phyloP scores from a whole-genome alignment of 2,797 vertebrate genomes.

The Coregonus ussuriensis region DNA sequence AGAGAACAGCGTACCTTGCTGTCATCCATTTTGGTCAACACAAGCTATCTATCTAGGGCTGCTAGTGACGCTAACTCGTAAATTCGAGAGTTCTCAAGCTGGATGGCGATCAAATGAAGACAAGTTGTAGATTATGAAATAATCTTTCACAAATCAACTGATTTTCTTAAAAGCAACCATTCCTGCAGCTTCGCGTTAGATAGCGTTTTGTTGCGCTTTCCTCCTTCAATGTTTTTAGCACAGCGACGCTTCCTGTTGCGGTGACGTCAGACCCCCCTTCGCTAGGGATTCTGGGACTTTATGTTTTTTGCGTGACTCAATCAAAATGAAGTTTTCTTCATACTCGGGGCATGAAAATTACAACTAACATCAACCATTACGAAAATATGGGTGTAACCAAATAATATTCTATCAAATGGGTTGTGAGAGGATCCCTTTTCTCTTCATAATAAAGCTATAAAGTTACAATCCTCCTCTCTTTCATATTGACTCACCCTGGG shows the following conservation, averaged over 20 bases:
- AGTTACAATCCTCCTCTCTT: no score
- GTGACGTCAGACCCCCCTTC: neutral
- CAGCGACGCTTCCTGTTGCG: conserved; percentile 37
- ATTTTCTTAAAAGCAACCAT: neutral
- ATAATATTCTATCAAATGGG: neutral
- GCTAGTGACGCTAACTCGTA: conserved; percentile 13
- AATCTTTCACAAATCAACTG: no score
- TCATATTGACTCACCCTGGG: no score
- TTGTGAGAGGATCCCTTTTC: no score
- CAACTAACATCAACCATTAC: conserved; percentile 49
- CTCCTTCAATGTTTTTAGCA: conserved; percentile 51
- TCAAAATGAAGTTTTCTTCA: neutral
- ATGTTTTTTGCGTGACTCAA: conserved; percentile 11
- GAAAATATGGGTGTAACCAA: neutral
- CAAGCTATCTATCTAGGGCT: conserved; percentile 38
- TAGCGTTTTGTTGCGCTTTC: neutral
- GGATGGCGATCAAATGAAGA: neutral
- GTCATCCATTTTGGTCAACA: conserved; percentile 70
- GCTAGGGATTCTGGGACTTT: conserved; percentile 30
- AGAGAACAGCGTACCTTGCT: conserved; percentile 61
- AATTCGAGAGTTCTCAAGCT: neutral
- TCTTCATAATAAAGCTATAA: no score
- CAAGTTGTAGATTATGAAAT: neutral
- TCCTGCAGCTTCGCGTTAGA: neutral
- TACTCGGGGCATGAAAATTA: neutral